phyloP scores from a whole-genome alignment of 2,888 invertebrate species.

The Asteroscopus sphinx region DNA sequence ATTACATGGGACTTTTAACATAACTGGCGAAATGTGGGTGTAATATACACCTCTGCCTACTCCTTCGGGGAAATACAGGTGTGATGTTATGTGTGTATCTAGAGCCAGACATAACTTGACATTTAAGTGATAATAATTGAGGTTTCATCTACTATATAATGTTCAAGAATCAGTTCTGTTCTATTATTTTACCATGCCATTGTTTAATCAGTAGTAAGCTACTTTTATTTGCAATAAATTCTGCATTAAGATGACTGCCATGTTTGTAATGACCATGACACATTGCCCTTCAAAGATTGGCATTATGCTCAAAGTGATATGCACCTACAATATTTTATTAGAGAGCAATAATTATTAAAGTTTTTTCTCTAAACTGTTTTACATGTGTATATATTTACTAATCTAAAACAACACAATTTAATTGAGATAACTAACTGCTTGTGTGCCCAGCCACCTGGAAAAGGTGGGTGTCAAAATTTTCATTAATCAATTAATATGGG shows the following conservation, averaged over 20 bases:
- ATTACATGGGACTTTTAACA: too few species aligned
- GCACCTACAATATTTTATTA: constrained; percentile 4
- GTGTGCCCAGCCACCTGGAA: too few species aligned
- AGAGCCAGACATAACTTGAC: constrained; percentile 37
- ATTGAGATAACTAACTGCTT: too few species aligned
- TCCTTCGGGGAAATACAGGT: too few species aligned
- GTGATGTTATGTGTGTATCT: too few species aligned
- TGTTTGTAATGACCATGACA: constrained; percentile 52
- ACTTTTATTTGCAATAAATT: constrained; percentile 16
- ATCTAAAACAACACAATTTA: too few species aligned
- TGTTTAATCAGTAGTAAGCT: constrained; percentile 26
- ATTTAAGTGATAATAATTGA: constrained; percentile 24
- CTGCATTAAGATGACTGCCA: constrained; percentile 20
- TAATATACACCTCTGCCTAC: too few species aligned
- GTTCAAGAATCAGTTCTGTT: constrained; percentile 10
- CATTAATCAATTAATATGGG: constrained; percentile 11
- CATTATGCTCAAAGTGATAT: constrained; percentile 38
- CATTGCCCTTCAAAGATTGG: constrained; percentile 54
- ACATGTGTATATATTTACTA: too few species aligned
- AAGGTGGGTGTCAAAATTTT: neutral
- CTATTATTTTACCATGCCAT: constrained; percentile 28
- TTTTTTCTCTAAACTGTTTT: too few species aligned
- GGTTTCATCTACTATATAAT: constrained; percentile 18
- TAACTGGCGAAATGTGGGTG: too few species aligned
- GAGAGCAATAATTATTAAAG: constrained; percentile 2